Evolutionary conservation across 2,888 invertebrate species (phyloP).

Genomic region (Nasonovia ribisnigri): DNA sequence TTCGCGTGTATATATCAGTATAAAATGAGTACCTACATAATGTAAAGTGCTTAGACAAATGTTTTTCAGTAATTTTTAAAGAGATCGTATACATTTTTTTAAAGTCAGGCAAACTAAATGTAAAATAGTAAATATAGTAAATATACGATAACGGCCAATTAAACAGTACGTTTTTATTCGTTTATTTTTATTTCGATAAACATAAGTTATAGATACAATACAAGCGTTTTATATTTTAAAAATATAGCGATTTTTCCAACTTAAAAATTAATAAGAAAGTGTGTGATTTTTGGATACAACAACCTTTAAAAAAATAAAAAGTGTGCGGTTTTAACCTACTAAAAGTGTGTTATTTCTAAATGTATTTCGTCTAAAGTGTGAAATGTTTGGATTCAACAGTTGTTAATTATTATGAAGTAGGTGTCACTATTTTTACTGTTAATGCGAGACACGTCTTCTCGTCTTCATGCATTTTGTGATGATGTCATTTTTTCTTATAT

Average conservation of each 20-base stretch:
- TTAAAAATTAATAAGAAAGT: background rate
- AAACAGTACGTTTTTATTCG: background rate
- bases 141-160: too few relatives aligned
- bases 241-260: background rate
- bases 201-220: background rate
- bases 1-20: background rate
- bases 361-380: background rate
- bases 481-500: background rate
- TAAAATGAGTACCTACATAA: background rate
- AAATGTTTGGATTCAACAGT: background rate
- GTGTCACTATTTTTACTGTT: background rate
- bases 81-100: background rate
- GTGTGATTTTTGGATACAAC: background rate
- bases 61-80: background rate
- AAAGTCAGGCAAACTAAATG: background rate
- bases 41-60: background rate
- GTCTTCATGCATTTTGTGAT: background rate
- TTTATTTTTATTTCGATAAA: background rate
- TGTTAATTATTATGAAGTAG: background rate
- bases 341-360: background rate
- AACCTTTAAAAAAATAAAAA: background rate
- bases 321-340: background rate
- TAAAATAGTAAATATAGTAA: too few relatives aligned
- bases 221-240: background rate
- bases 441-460: background rate